phyloP scores from a whole-genome alignment of 2,797 vertebrate genomes.

The Sebastolobus alascanus region DNA sequence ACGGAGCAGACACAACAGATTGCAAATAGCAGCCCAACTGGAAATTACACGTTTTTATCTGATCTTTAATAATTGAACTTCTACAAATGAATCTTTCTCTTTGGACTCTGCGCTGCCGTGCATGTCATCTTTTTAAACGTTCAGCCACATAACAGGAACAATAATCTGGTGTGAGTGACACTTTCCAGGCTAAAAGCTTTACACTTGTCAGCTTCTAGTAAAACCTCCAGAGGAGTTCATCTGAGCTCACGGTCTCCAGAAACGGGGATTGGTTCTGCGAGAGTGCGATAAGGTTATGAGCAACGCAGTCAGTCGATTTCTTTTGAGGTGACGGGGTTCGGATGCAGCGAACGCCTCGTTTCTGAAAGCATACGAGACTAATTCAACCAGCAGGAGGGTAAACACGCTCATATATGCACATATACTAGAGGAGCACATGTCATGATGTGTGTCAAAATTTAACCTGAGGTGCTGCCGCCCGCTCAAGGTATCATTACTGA shows the following conservation, averaged over 20 bases:
- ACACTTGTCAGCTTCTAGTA: constrained; percentile 50
- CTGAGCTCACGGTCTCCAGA: constrained; percentile 43
- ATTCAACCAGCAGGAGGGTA: constrained; percentile 7
- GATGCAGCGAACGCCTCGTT: constrained; percentile 11
- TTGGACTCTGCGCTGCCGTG: constrained; percentile 18
- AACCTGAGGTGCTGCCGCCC: constrained; percentile 11
- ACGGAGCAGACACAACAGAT: constrained; percentile 3
- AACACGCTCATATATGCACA: neutral
- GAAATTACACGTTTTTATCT: constrained; percentile 31
- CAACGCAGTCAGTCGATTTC: constrained; percentile 28
- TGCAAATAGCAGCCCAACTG: neutral
- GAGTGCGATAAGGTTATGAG: constrained; percentile 55
- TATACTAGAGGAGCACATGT: neutral
- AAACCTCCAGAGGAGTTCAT: constrained; percentile 55
- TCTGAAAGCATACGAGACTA: constrained; percentile 9
- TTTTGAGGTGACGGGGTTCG: constrained; percentile 13
- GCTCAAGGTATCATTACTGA: constrained; percentile 6
- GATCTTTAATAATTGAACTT: constrained; percentile 53
- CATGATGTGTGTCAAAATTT: neutral
- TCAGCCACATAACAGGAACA: constrained; percentile 45
- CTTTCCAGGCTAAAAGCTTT: constrained; percentile 49
- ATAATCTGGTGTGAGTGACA: constrained; percentile 61
- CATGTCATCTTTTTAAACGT: constrained; percentile 40
- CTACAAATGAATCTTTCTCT: constrained; percentile 39
- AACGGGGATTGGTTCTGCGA: constrained; percentile 28